Base-by-base conservation (phyloP, 2,113 vertebrate species). In the Toxostoma redivivum region DNA sequence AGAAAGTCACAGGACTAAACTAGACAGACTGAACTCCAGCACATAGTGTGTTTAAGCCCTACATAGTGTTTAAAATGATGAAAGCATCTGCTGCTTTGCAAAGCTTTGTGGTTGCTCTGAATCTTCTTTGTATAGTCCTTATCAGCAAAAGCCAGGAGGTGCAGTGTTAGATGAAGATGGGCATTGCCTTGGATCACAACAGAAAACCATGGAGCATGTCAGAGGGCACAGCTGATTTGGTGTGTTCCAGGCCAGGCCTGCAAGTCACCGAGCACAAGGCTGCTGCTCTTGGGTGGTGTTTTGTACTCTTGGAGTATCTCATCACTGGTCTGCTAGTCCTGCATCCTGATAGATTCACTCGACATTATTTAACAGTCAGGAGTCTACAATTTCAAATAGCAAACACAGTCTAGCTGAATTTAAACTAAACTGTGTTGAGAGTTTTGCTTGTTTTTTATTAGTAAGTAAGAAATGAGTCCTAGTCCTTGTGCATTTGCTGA, bases 121-220 rank as follows among this genome's bases (percentile, higher is more conserved):
- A 51, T 50, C 56, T 51, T 58, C 64, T 20, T 66, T 61, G 53
- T 58, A 13, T 0, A 27, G 37, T 18, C 64, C 61, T 78, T 70
- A 77, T 1, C 48, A 51, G 40, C 33, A 54, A 1, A 12, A 67
- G 35, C 33, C 44, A 86, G 70, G 44, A 79, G 24, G 23, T 45
- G 62, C 66, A 62, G 61, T 19, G 38, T 35, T 33, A 42, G 9
- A 38, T 35, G n/a, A 51, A 53, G 20, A 13, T 0, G 8, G 44
- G 24, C 48, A 50, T 30, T 40, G 53, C 80, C 22, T 35, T 21
- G 27, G n/a, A n/a, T 40, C 22, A 8, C 3, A 16, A 17, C 58
- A 74, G 47, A 51, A 66, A 5, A 3, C 19, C 0, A 0, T 17
- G 82, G 65, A 47, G 47, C 21, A 0, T 15, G 62, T 27, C 71